A percentile compares a stretch with the other conserved stretches of the same genome.
Evolutionary conservation across 2,888 invertebrate species (phyloP).

Genomic region (Heliconius hortense): DNA sequence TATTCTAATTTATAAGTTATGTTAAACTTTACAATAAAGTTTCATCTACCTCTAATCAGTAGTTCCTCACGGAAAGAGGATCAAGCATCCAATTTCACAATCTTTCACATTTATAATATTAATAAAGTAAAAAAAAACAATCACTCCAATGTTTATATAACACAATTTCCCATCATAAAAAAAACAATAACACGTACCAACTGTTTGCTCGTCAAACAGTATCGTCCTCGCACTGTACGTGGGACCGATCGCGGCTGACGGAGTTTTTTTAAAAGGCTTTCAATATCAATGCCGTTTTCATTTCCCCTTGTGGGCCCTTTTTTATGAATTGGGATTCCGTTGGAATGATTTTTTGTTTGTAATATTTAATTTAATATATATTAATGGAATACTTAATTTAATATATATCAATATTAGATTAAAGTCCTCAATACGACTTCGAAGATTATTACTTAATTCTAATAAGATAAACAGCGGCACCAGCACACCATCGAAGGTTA

Average conservation of each 20-base stretch:
- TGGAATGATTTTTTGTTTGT: neutral
- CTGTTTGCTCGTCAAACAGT: conserved; percentile 50
- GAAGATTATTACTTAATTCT: too few relatives aligned
- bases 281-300: conserved; percentile 66
- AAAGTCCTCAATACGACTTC: too few relatives aligned
- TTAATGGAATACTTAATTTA: too few relatives aligned
- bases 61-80: neutral
- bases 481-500: neutral
- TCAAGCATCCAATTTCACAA: neutral
- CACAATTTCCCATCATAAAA: conserved; percentile 24
- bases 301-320: conserved; percentile 56
- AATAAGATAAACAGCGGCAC: neutral
- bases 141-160: neutral
- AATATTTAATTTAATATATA: neutral
- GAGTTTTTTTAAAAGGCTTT: conserved; percentile 52
- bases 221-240: conserved; percentile 47
- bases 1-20: neutral
- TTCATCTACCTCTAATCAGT: neutral
- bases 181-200: conserved; percentile 33
- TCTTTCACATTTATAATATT: neutral
- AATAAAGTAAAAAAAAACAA: conserved; percentile 8
- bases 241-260: conserved; percentile 46
- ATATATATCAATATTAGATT: too few relatives aligned
- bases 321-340: conserved; percentile 53
- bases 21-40: neutral